These are phyloP conservation scores for Phyllostomus discolor DNA, from an alignment of 2,113 vertebrate genomes.

Conservation along the genomic window DNA sequence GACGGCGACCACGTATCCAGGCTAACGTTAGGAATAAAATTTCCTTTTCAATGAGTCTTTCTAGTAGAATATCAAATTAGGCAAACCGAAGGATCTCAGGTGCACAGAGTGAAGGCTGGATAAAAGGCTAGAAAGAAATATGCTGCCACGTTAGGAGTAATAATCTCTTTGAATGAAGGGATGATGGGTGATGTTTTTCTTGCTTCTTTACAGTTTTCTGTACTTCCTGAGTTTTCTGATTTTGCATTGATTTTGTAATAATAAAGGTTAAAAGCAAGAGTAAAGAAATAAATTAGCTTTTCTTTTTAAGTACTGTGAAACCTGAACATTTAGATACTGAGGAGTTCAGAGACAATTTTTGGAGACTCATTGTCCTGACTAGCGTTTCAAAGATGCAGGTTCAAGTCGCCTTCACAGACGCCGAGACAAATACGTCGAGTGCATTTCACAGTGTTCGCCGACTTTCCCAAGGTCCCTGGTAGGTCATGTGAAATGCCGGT, in stretches of 20 bases:
- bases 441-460: slow-evolving; percentile 8
- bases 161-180: background rate
- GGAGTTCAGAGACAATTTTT: background rate
- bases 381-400: background rate
- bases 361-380: background rate
- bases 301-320: background rate
- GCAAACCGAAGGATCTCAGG: background rate
- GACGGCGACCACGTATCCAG: background rate
- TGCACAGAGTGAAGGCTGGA: background rate
- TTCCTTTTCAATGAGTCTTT: background rate
- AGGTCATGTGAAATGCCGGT: background rate
- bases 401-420: background rate
- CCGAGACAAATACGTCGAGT: background rate
- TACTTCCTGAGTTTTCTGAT: background rate
- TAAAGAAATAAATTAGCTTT: background rate
- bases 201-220: background rate
- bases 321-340: background rate
- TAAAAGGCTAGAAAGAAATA: background rate
- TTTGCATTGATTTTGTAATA: background rate
- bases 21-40: background rate
- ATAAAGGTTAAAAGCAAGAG: background rate
- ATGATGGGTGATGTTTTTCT: background rate
- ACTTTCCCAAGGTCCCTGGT: background rate
- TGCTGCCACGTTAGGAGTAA: background rate
- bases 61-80: background rate